Evolutionary conservation across 2,888 invertebrate species (phyloP).

Genomic region (Himalopsyche japonica): DNA sequence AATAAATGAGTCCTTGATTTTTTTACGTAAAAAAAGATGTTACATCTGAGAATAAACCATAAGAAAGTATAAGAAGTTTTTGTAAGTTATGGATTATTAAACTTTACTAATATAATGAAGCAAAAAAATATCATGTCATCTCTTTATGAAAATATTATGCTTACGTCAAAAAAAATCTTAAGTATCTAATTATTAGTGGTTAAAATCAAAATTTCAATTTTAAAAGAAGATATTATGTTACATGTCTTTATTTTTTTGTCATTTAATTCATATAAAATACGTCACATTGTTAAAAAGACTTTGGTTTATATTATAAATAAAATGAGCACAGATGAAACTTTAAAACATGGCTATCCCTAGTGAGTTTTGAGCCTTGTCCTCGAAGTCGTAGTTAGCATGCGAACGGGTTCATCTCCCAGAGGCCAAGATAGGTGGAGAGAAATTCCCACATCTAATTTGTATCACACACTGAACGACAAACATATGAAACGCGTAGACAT

Average conservation of each 20-base stretch:
- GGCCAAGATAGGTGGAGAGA: slow-evolving; percentile 2
- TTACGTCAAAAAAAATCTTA: no score
- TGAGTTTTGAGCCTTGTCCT: neutral
- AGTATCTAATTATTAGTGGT: no score
- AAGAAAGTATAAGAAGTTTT: no score
- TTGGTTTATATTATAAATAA: neutral
- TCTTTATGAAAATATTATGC: no score
- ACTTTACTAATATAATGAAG: no score
- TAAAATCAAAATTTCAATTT: no score
- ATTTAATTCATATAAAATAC: neutral
- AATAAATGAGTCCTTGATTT: no score
- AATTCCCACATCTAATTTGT: neutral
- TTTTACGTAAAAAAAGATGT: no score
- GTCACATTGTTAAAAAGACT: neutral
- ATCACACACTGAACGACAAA: neutral
- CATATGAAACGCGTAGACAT: neutral
- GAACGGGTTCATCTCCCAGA: neutral
- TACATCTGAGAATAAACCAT: no score
- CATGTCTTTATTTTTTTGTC: neutral
- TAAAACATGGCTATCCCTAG: neutral
- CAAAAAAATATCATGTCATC: no score
- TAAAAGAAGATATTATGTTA: no score
- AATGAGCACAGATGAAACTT: neutral
- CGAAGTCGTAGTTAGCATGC: neutral
- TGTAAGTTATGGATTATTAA: no score